Conservation (phyloP, 2,888 invertebrate species). For the Hirtodrosophila confusa region DNA sequence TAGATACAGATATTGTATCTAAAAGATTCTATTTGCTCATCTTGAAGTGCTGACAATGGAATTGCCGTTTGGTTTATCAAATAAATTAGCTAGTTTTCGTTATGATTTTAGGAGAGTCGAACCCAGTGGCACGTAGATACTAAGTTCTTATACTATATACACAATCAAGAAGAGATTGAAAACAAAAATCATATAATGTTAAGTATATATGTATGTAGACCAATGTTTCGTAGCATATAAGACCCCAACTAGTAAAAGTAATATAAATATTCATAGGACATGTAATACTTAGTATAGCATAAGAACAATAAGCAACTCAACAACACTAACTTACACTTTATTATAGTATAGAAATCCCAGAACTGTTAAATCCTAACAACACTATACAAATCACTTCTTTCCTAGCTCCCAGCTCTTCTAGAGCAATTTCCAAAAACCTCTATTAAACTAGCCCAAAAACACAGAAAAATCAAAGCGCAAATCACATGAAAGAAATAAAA, state of each 20-base stretch:
- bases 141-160: no score
- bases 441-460: conserved; percentile 44
- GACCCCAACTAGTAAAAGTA: neutral
- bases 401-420: conserved; percentile 29
- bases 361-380: conserved; percentile 24
- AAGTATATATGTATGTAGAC: neutral
- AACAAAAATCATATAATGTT: neutral
- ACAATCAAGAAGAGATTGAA: no score
- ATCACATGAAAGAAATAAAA: conserved; percentile 45
- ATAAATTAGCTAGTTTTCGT: conserved; percentile 2
- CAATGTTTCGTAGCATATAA: neutral
- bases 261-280: conserved; percentile 5
- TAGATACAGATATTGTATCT: conserved; percentile 40
- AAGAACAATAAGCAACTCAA: conserved; percentile 2
- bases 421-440: conserved; percentile 5
- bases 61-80: conserved; percentile 23
- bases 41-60: conserved; percentile 43
- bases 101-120: neutral
- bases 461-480: conserved; percentile 59
- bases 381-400: conserved; percentile 31
- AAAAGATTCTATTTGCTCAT: conserved; percentile 39
- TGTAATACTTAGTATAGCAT: conserved; percentile 20
- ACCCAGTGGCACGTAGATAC: no score
- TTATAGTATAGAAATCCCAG: conserved; percentile 26
- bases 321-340: conserved; percentile 1